Evolutionary conservation across 2,797 vertebrate genomes (phyloP), one percentile per base, ranked within the genome.

Genomic region (Danio choprae): DNA sequence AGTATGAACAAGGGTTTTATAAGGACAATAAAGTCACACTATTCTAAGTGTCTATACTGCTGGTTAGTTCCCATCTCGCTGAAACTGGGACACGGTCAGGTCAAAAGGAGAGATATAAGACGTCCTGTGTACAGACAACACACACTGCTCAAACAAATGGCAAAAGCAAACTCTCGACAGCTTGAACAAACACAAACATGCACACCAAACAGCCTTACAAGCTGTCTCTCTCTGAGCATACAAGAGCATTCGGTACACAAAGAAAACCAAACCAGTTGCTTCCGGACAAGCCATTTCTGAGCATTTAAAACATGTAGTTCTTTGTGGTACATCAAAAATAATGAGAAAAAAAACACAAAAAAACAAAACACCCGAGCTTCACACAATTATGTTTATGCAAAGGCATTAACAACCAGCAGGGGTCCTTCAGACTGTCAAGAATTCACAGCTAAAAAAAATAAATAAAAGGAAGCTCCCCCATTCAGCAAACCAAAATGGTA

Each of bases 371-470:
- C 76, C 46, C 38, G 46, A 71, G 64, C 74, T 53, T 75, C 74
- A 74, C 15, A 9, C 16, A 67, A 75, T 65, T 46, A 69, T 58
- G 55, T 68, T 59, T 38, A 84, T 70, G 74, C 55, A 78, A 18
- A 86, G 3, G 63, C 40, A 75, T 78, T 64, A 77, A 58, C 68
- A 69, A 69, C 84, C 84, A 87, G 84, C 82, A 87, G 81, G 82
- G 82, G 80, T 76, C 84, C 68, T 79, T 73, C 20, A 76, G 36
- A 63, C 50, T 67, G 62, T 41, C 77, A 71, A 60, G 74, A 13
- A 80, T 16, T 64, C 44, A 15, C 29, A 63, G 18, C 10, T 6
- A 55, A 55, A 60, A 16, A 41, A 20, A 15, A 11, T 18, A 1
- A 38, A 20, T 15, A 11, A 13, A 63, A 38, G 56, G 29, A 18